Evolutionary conservation across 2,888 invertebrate genomes (phyloP).

Genomic region (Drosophila longiperda): DNA sequence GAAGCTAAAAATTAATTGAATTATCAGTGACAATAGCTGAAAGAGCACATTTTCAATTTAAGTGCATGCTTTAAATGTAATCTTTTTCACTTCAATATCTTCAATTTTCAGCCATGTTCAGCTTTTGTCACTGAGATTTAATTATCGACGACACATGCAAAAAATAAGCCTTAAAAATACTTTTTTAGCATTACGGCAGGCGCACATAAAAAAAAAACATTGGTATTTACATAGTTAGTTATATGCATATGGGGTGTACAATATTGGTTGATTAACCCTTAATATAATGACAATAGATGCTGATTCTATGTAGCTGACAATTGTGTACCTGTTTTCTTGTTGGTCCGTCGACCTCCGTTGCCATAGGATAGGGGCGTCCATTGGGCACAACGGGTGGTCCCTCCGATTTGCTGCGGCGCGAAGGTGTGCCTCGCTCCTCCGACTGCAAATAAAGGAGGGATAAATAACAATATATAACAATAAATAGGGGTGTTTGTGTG

Average conservation of each 20-base stretch:
- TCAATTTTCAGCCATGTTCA: background rate
- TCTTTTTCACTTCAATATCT: background rate
- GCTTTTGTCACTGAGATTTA: constrained; percentile 12
- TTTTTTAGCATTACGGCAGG: constrained; percentile 27
- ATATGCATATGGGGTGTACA: constrained; percentile 20
- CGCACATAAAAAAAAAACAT: constrained; percentile 17
- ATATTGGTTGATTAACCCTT: constrained; percentile 28
- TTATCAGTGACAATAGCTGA: constrained; percentile 18
- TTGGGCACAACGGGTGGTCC: constrained; percentile 87
- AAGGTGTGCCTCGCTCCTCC: constrained; percentile 89
- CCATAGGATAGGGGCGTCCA: constrained; percentile 83
- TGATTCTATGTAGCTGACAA: constrained; percentile 49
- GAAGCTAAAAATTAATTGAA: background rate
- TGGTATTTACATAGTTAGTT: constrained; percentile 15
- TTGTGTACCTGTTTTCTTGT: constrained; percentile 84
- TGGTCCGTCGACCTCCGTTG: constrained; percentile 84
- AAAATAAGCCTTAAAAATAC: constrained; percentile 9
- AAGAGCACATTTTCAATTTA: background rate
- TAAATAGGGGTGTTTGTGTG: background rate
- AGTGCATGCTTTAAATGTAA: background rate
- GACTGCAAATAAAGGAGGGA: constrained; percentile 88
- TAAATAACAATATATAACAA: background rate
- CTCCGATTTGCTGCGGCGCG: constrained; percentile 92
- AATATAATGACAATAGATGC: constrained; percentile 15
- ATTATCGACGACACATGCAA: constrained; percentile 12